These are phyloP conservation scores for Nemopilema nomurai DNA, from an alignment of 30 jellyfish, hydroid and myxozoan species.

Conservation along the genomic window DNA sequence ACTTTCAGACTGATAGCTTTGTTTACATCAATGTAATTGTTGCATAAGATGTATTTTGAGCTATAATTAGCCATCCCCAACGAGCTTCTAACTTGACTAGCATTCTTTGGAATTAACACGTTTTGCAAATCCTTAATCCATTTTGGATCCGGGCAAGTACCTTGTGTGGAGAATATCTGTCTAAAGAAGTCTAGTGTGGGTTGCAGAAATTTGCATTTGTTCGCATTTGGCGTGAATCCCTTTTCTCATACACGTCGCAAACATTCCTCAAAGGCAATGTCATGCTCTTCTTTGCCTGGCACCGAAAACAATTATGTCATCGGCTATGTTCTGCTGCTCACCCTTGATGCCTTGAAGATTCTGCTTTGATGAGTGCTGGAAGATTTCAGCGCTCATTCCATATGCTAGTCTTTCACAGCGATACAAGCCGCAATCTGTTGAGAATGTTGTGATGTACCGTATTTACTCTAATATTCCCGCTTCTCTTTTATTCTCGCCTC, in stretches of 20 bases:
- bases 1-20: neutral
- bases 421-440: constrained; percentile 32
- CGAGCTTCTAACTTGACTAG: neutral
- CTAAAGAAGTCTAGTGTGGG: neutral
- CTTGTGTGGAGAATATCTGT: neutral
- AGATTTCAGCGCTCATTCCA: constrained; percentile 26
- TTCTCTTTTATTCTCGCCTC: too few species aligned
- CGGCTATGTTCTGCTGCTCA: neutral
- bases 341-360: neutral
- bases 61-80: neutral
- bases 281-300: neutral
- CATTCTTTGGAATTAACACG: neutral
- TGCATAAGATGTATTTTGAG: neutral
- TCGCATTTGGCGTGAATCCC: neutral
- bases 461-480: too few species aligned
- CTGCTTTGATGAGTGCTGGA: neutral
- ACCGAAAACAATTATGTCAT: neutral
- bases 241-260: neutral
- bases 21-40: neutral
- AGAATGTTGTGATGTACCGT: constrained; percentile 20
- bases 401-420: constrained; percentile 18
- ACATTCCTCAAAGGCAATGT: neutral
- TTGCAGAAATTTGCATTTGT: neutral
- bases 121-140: neutral
- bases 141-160: neutral